These are phyloP conservation scores for Ormia ochracea DNA, from an alignment of 2,888 invertebrate genomes.

Conservation along the genomic window DNA sequence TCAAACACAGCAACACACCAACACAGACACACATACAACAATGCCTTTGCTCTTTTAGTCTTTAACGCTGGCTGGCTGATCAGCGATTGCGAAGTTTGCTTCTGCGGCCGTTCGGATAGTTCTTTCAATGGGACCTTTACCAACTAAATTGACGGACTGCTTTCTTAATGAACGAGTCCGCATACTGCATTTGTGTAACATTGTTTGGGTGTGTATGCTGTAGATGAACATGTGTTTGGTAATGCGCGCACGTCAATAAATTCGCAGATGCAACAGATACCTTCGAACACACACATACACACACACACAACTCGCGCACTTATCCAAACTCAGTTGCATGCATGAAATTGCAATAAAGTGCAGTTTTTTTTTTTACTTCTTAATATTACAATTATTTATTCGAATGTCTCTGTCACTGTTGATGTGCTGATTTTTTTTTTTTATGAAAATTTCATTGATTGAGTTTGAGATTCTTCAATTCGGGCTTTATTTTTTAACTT, in stretches of 20 bases:
- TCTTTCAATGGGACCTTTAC: conserved; percentile 33
- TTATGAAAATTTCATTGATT: conserved; percentile 10
- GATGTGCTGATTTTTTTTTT: neutral
- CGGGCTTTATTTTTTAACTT: conserved; percentile 40
- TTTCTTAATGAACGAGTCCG: neutral
- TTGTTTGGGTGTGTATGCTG: neutral
- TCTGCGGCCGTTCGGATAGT: conserved; percentile 43
- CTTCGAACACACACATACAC: neutral
- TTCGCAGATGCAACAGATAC: conserved; percentile 61
- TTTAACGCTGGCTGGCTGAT: conserved; percentile 59
- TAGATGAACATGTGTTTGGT: conserved; percentile 33
- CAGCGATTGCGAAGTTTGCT: conserved; percentile 57
- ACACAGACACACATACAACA: neutral
- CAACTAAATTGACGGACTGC: neutral
- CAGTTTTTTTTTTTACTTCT: neutral
- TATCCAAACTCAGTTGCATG: too few relatives aligned
- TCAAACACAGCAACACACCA: neutral
- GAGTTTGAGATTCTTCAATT: neutral
- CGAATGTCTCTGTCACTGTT: conserved; percentile 17
- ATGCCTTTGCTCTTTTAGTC: conserved; percentile 41
- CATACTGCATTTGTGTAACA: too few relatives aligned
- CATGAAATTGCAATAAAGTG: conserved; percentile 8
- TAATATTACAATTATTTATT: conserved; percentile 42
- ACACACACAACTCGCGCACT: too few relatives aligned
- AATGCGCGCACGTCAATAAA: conserved; percentile 59